Conservation (phyloP, 2,113 vertebrate species). For the Phyllostomus hastatus region DNA sequence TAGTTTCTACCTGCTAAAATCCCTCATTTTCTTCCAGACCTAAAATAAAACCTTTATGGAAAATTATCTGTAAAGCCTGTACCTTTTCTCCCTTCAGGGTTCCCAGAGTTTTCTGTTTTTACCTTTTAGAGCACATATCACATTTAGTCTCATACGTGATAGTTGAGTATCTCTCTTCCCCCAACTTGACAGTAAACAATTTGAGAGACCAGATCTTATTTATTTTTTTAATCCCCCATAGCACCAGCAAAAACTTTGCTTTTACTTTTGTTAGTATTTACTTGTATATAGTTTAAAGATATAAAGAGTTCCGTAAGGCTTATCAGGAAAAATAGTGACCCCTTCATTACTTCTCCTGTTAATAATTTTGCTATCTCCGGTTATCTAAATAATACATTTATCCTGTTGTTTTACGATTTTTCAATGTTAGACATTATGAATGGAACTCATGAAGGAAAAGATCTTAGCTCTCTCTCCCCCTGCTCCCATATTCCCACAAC, state of each 20-base stretch:
- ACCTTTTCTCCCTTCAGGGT: not conserved
- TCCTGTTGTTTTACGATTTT: not conserved
- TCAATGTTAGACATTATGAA: not conserved
- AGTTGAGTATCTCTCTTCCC: not conserved
- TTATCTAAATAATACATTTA: not conserved
- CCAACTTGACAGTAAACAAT: not conserved
- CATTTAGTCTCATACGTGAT: not conserved
- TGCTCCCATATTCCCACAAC: not conserved
- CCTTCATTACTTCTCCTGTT: not conserved
- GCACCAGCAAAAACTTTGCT: not conserved
- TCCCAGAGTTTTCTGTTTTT: conserved; percentile 29
- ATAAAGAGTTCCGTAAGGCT: not conserved
- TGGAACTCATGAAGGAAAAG: not conserved
- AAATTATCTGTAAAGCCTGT: not conserved
- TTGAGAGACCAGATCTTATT: not conserved
- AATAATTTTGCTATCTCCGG: not conserved
- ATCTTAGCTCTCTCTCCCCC: not conserved
- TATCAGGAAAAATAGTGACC: not conserved
- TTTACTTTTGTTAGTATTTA: conserved; percentile 9
- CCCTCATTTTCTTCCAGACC: not conserved
- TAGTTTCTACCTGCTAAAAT: not conserved
- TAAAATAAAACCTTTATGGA: not conserved
- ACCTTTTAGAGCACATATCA: not conserved
- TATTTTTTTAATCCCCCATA: not conserved
- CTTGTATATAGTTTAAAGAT: not conserved